Conservation (phyloP, 2,888 invertebrate species). For the Lumbricus terrestris region DNA sequence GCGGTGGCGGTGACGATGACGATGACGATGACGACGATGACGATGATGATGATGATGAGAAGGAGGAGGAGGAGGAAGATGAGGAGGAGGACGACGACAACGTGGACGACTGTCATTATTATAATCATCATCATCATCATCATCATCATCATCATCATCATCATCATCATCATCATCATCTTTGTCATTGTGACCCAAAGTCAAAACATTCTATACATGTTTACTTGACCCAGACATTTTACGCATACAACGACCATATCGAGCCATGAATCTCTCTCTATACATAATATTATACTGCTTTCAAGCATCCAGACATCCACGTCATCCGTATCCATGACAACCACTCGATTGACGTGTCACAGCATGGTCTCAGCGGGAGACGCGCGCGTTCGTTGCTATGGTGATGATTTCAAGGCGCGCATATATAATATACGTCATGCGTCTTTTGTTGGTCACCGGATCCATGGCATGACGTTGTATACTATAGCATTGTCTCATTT, state of each 20-base stretch:
- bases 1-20: constrained; percentile 4
- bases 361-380: not conserved
- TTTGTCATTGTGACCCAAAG: too few relatives aligned
- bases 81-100: too few relatives aligned
- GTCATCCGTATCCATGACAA: not conserved
- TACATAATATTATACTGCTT: too few relatives aligned
- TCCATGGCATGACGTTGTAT: not conserved
- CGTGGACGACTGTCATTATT: not conserved
- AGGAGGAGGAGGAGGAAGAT: too few relatives aligned
- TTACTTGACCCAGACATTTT: not conserved
- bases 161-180: not conserved
- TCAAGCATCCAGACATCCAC: not conserved
- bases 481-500: not conserved
- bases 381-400: not conserved
- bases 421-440: not conserved
- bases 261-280: too few relatives aligned
- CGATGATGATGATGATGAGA: not conserved
- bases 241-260: not conserved
- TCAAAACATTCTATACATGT: too few relatives aligned
- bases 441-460: not conserved
- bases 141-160: not conserved
- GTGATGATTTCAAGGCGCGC: not conserved
- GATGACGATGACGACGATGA: constrained; percentile 23
- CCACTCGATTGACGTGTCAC: not conserved
- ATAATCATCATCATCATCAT: not conserved